Evolutionary conservation across 2,888 invertebrate species (phyloP), one percentile per base, ranked within the genome.

Genomic region (Lordiphosa andalusiaca): DNA sequence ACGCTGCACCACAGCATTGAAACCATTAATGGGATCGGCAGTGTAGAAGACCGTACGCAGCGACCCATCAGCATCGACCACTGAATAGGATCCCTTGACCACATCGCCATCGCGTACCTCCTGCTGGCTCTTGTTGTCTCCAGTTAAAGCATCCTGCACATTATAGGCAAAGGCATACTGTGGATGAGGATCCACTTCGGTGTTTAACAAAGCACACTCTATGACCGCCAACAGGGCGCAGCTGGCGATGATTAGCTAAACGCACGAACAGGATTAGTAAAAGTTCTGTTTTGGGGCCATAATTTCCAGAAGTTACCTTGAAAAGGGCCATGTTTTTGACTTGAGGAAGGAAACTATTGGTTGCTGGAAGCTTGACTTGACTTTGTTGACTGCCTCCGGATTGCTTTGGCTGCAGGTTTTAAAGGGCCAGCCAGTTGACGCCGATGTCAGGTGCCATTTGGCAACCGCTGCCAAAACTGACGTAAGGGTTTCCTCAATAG

Each of bases 1-100:
- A 82, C 92, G 92, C 88, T 92, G 92, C 0, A 93, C 93, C 35
- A 90, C 81, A 39, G 89, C 89, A 73, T 89, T 89, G 71, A 89
- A 89, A 37, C 89, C 89, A 50, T 89, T 87, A n/a, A 86, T 74
- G 53, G 87, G 82, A 73, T 89, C 89, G 33, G 89, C 89, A 3
- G 88, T 87, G 64, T 89, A 89, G 58, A 88, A 87, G 13, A 89
- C 89, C 9, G 81, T 88, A 25, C 89, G 85, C 58, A 86, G 73
- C 9, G 78, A 84, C 6, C 89, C 89, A 69, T 90, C 89, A 46
- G 89, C 85, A 74, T 90, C 89, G n/a, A 84, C 73, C 25, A 90
- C 75, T 0, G 90, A 88, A 56, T 90, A 90, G 70, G 89, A 88
- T 12, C 89, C 89, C 58, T 87, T 86, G 5, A 90, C 89, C 10